These are phyloP conservation scores for Stichodactyla mertensii DNA, from an alignment of 64 coral and sea anemone species.

Conservation along the genomic window DNA sequence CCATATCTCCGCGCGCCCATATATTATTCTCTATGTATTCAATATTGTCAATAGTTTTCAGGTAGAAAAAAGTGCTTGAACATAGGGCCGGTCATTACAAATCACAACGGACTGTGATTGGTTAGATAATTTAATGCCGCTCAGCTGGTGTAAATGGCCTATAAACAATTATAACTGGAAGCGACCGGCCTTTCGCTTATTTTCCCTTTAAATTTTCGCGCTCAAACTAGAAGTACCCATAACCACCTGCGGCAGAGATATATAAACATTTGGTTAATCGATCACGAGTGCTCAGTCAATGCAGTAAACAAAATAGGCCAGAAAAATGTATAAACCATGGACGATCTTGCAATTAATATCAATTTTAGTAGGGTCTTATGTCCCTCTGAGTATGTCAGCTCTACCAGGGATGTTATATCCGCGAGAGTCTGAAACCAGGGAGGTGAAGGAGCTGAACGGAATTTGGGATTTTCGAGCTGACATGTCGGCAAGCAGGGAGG, in stretches of 20 bases:
- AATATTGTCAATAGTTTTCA: too few species aligned
- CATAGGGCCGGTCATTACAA: too few species aligned
- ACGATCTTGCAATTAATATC: not conserved
- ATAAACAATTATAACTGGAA: too few species aligned
- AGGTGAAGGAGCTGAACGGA: constrained; percentile 85
- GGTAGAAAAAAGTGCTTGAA: too few species aligned
- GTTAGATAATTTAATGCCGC: too few species aligned
- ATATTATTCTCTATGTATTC: too few species aligned
- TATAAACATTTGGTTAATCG: not conserved
- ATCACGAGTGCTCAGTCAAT: not conserved
- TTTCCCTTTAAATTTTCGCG: not conserved
- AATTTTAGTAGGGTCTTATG: not conserved
- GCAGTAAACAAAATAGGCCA: not conserved
- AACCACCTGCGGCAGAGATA: not conserved
- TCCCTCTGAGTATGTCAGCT: not conserved
- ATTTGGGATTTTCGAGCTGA: constrained; percentile 92
- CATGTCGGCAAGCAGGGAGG: constrained; percentile 50
- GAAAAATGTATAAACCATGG: not conserved
- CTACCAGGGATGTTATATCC: constrained; percentile 84
- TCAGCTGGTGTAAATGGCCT: too few species aligned
- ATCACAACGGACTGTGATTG: too few species aligned
- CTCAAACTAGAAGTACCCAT: not conserved
- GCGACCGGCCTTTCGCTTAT: too few species aligned
- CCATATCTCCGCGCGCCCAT: too few species aligned
- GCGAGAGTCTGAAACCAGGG: constrained; percentile 73